A percentile compares a stretch with the other conserved stretches of the same genome.
phyloP scores from a whole-genome alignment of 2,888 invertebrate species.

The Megalurothrips usitatus region DNA sequence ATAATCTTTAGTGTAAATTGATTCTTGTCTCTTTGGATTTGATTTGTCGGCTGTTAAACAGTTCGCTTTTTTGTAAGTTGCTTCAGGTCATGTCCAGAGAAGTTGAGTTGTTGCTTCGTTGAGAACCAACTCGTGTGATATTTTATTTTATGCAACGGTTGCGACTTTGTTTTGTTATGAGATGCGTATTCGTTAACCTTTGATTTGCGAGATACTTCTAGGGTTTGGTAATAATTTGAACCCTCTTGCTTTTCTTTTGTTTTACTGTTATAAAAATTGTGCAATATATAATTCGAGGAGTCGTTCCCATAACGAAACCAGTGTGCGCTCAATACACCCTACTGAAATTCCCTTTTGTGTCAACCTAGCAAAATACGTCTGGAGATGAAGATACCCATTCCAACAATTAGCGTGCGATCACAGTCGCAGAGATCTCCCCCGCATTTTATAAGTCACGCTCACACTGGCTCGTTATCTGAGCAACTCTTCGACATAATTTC shows the following conservation, averaged over 20 bases:
- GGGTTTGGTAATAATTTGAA: background rate
- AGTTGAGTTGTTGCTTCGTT: constrained; percentile 1
- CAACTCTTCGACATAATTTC: background rate
- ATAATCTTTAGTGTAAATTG: constrained; percentile 13
- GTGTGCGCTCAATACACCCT: background rate
- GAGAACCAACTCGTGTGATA: constrained; percentile 14
- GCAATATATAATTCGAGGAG: background rate
- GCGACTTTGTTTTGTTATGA: background rate
- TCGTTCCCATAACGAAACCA: background rate
- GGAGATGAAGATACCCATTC: background rate
- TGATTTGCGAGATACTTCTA: background rate
- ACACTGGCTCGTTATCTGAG: too few relatives aligned
- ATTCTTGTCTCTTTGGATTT: background rate
- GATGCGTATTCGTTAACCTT: background rate
- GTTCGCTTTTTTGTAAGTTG: constrained; percentile 3
- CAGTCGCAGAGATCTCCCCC: too few relatives aligned
- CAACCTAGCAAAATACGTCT: background rate
- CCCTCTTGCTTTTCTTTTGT: background rate
- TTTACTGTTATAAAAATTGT: background rate
- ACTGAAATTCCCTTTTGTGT: background rate
- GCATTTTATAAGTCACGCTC: too few relatives aligned
- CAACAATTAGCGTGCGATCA: too few relatives aligned
- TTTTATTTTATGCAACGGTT: constrained; percentile 16
- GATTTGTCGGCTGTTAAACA: background rate
- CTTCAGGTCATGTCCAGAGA: constrained; percentile 16